Evolutionary conservation across 2,888 invertebrate genomes (phyloP).

Genomic region (Cephus rjabovi): DNA sequence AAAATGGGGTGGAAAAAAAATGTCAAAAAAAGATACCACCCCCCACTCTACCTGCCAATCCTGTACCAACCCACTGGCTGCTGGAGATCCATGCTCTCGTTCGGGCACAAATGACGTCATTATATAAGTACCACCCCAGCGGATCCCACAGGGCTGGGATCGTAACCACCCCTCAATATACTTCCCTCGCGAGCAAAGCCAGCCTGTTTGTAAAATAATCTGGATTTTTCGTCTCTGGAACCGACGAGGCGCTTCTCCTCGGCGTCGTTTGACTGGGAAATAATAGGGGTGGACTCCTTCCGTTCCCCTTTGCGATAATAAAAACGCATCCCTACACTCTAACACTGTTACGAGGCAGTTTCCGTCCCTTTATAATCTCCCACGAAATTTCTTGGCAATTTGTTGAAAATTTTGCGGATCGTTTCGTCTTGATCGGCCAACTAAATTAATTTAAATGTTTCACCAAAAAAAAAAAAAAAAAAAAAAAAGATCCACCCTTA

Average conservation of each 20-base stretch:
- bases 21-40: neutral
- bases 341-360: neutral
- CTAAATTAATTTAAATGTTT: neutral
- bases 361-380: neutral
- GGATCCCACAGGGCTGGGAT: constrained; percentile 15
- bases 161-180: neutral
- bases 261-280: neutral
- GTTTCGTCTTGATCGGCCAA: neutral
- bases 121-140: constrained; percentile 40
- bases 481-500: neutral
- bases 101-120: constrained; percentile 41
- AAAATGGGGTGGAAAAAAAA: constrained; percentile 16
- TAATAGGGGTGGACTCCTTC: neutral
- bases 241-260: neutral
- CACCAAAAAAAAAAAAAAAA: neutral
- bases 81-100: constrained; percentile 41
- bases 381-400: neutral
- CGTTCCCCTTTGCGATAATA: neutral
- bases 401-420: neutral
- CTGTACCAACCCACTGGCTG: constrained; percentile 14
- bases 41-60: neutral
- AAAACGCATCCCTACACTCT: neutral
- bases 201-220: neutral
- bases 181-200: neutral
- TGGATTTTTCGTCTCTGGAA: neutral